Evolutionary conservation across 2,888 invertebrate genomes (phyloP), one percentile per base, ranked within the genome.

Genomic region (Automeris io): DNA sequence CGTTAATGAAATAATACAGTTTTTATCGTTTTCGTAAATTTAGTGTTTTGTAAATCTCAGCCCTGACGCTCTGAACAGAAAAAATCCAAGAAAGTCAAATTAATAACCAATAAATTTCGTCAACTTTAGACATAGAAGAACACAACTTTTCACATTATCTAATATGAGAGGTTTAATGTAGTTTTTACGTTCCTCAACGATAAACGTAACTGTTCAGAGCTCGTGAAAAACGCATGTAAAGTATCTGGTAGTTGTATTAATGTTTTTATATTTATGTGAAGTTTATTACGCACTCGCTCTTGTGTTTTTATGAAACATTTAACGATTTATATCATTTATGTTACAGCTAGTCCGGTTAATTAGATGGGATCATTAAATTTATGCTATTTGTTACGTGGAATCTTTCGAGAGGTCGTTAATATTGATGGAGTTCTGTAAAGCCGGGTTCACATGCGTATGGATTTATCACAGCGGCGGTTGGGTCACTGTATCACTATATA

Each of bases 311-410:
- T 26, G 6, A 7, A 26, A 26, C 7, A 13, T 75, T 79, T 82
- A 80, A 82, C 71, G 77, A 75, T 63, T 64, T 58, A 52, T 66
- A 56, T 59, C 59, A 60, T 70, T 70, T 71, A 69, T 69, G 67
- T 29, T 54, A 55, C 60, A 61, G 53, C 56, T 64, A 61, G 56
- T 67, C 65, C 51, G 63, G 71, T 81, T 81, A 80, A 81, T 82
- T 81, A 80, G 78, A 60, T 68, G 58, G 51, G 54, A 43, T 65
- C 70, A 73, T 79, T 75, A 74, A 74, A 70, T 57, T 57, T 57
- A 49, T 56, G 47, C 49, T 61, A 69, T 70, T 52, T 49, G 68
- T 58, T 61, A 50, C 51, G 52, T 49, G 51, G 41, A 49, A 45
- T 49, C 47, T 49, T 47, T 46, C 45, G 54, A 40, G 41, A 35